Evolutionary conservation across 2,888 invertebrate genomes (phyloP).

Genomic region (Tenthredo amoena): DNA sequence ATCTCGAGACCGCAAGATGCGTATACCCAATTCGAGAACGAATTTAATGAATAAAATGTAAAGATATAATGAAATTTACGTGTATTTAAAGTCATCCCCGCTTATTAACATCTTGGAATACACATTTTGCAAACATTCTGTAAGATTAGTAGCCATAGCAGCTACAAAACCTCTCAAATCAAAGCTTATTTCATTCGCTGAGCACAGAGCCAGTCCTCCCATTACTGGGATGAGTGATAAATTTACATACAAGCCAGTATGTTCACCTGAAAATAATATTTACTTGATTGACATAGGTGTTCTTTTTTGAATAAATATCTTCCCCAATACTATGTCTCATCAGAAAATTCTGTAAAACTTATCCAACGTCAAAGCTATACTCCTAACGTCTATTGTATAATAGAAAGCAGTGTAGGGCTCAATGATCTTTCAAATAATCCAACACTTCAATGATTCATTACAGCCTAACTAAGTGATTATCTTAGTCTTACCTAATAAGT

Average conservation of each 20-base stretch:
- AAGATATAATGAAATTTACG: slow-evolving; percentile 80
- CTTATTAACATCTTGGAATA: slow-evolving; percentile 89
- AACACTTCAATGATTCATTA: not conserved
- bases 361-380: no score
- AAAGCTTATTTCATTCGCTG: slow-evolving; percentile 89
- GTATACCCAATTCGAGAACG: not conserved
- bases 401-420: not conserved
- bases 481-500: slow-evolving; percentile 80
- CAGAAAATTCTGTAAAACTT: no score
- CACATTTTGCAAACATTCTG: slow-evolving; percentile 90
- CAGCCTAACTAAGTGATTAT: slow-evolving; percentile 4
- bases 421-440: not conserved
- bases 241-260: slow-evolving; percentile 84
- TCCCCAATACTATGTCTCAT: no score
- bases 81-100: slow-evolving; percentile 86
- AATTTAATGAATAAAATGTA: not conserved
- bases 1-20: no score
- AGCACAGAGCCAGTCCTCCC: slow-evolving; percentile 87
- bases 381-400: not conserved
- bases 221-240: slow-evolving; percentile 88
- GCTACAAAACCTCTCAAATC: slow-evolving; percentile 86
- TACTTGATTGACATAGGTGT: not conserved
- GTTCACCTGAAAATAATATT: slow-evolving; percentile 79
- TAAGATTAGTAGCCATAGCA: slow-evolving; percentile 88
- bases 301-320: not conserved